Evolutionary conservation across 2,113 vertebrate genomes (phyloP).

Genomic region (Bettongia penicillata): DNA sequence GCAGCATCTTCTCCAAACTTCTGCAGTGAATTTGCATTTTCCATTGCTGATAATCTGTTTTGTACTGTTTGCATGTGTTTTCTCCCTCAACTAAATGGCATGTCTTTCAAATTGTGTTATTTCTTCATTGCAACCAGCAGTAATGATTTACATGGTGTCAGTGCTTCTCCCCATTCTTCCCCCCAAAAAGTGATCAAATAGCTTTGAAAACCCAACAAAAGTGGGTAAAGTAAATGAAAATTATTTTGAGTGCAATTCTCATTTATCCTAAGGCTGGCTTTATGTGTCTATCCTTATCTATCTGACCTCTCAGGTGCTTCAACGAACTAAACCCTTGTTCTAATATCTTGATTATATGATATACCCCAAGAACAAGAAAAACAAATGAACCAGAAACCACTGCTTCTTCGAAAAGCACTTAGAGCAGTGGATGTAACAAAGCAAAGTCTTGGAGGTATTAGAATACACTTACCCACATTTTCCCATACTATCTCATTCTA

Average conservation of each 20-base stretch:
- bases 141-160: background rate
- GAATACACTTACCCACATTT: background rate
- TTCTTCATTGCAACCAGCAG: conserved; percentile 25
- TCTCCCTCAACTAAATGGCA: background rate
- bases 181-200: conserved; percentile 19
- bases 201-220: background rate
- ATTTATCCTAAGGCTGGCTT: background rate
- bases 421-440: background rate
- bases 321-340: background rate
- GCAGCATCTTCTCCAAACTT: conserved; percentile 7
- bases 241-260: background rate
- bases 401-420: background rate
- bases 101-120: background rate
- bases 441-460: background rate
- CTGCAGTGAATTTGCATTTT: background rate
- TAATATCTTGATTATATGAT: background rate
- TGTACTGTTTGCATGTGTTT: background rate
- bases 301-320: conserved; percentile 11
- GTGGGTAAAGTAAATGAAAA: background rate
- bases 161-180: background rate
- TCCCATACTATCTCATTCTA: background rate
- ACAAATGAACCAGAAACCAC: background rate
- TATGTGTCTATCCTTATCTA: background rate
- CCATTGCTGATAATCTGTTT: background rate
- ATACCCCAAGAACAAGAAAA: background rate